Evolutionary conservation across 2,113 vertebrate genomes (phyloP).

Genomic region (Diphyllodes magnificus): DNA sequence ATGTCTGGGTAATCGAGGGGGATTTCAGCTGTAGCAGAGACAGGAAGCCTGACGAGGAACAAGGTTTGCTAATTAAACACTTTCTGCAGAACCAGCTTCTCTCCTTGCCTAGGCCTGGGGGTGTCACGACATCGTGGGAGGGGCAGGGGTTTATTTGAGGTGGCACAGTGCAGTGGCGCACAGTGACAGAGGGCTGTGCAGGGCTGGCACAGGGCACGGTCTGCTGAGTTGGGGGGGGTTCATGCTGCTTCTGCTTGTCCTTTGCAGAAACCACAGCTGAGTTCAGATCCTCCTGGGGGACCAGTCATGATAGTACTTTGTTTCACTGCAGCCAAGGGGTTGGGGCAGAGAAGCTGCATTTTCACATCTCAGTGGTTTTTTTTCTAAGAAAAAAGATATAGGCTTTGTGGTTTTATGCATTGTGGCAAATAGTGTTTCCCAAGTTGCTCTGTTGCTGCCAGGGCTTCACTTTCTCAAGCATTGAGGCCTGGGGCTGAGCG

Average conservation of each 20-base stretch:
- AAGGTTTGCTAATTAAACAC: neutral
- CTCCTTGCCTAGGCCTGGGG: neutral
- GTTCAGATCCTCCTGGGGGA: neutral
- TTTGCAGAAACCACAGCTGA: neutral
- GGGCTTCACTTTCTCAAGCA: neutral
- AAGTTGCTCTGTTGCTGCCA: neutral
- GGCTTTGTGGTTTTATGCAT: neutral
- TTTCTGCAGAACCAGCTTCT: neutral
- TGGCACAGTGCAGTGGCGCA: neutral
- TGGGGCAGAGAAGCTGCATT: neutral
- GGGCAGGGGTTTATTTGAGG: neutral
- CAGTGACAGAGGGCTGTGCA: neutral
- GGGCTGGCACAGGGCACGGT: neutral
- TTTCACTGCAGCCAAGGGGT: neutral
- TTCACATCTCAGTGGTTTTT: neutral
- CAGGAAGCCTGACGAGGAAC: neutral
- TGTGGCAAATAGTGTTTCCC: neutral
- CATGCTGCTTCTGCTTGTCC: neutral
- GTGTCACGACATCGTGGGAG: fast-evolving
- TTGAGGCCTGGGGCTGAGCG: neutral
- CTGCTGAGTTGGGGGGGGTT: neutral
- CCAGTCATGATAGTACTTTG: neutral
- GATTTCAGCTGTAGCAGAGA: neutral
- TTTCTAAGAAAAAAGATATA: neutral
- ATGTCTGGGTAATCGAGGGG: neutral